phyloP scores from a whole-genome alignment of 2,797 vertebrate genomes.

The Argyrosomus regius region DNA sequence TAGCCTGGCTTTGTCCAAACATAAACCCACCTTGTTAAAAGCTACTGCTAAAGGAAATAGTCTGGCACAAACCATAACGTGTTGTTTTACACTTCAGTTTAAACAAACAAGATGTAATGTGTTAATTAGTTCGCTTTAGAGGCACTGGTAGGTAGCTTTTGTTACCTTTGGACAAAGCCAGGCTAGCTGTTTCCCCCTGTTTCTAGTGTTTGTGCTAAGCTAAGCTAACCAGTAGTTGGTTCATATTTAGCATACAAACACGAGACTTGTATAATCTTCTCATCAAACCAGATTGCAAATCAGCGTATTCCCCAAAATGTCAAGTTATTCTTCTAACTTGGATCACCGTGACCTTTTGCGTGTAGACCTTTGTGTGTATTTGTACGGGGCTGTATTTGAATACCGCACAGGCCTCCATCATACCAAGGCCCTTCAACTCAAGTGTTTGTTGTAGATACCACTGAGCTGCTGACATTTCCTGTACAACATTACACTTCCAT shows the following conservation, averaged over 20 bases:
- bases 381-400: conserved; percentile 27
- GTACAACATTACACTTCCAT: conserved; percentile 6
- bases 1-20: not conserved
- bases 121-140: not conserved
- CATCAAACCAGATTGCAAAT: not conserved
- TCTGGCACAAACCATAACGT: not conserved
- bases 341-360: not conserved
- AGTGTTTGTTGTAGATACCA: conserved; percentile 31
- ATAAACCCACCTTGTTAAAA: not conserved
- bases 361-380: too few species aligned
- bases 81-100: not conserved
- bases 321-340: not conserved
- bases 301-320: not conserved
- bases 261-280: not conserved
- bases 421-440: conserved; percentile 12
- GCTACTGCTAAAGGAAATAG: not conserved
- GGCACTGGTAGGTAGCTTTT: not conserved
- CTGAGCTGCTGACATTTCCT: conserved; percentile 41
- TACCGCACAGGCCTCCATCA: not conserved
- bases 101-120: not conserved
- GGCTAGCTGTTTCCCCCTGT: not conserved
- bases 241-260: not conserved
- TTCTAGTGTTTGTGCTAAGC: not conserved
- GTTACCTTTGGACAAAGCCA: not conserved
- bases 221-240: not conserved